A percentile compares a stretch with the other conserved stretches of the same genome.
These are phyloP conservation scores for Hycleus phaleratus DNA, from an alignment of 1,140 invertebrate species.

Conservation along the genomic window DNA sequence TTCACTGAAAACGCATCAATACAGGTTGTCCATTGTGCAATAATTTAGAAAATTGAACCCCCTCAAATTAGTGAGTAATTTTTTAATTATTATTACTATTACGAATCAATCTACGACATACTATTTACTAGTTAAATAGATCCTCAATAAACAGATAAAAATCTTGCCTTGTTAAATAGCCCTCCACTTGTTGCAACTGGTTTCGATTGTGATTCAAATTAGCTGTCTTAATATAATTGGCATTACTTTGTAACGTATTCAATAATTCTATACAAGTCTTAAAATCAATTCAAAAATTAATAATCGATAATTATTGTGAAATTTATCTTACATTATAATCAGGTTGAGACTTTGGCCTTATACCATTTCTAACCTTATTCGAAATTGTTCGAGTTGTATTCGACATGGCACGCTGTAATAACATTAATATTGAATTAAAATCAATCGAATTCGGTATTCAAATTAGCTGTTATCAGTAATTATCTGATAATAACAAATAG, in stretches of 20 bases:
- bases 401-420: not conserved
- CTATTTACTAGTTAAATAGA: too few relatives aligned
- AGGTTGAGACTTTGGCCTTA: not conserved
- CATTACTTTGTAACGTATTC: slow-evolving; percentile 37
- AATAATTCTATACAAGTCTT: slow-evolving; percentile 32
- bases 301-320: not conserved
- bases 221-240: slow-evolving; percentile 30
- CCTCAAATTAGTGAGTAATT: not conserved
- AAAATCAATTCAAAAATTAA: not conserved
- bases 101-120: not conserved
- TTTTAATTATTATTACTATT: slow-evolving; percentile 1
- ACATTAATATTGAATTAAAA: too few relatives aligned
- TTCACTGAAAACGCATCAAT: too few relatives aligned
- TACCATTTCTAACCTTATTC: not conserved
- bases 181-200: slow-evolving; percentile 24
- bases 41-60: too few relatives aligned
- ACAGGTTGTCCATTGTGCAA: too few relatives aligned
- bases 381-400: not conserved
- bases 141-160: too few relatives aligned
- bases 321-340: not conserved
- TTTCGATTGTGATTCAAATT: slow-evolving; percentile 18
- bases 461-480: too few relatives aligned
- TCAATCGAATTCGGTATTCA: too few relatives aligned
- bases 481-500: too few relatives aligned
- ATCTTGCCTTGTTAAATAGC: slow-evolving; percentile 29